A percentile compares a stretch with the other conserved stretches of the same genome.
These are phyloP conservation scores for Lasioglossum leucozonium DNA, from an alignment of 2,888 invertebrate genomes.

Conservation along the genomic window DNA sequence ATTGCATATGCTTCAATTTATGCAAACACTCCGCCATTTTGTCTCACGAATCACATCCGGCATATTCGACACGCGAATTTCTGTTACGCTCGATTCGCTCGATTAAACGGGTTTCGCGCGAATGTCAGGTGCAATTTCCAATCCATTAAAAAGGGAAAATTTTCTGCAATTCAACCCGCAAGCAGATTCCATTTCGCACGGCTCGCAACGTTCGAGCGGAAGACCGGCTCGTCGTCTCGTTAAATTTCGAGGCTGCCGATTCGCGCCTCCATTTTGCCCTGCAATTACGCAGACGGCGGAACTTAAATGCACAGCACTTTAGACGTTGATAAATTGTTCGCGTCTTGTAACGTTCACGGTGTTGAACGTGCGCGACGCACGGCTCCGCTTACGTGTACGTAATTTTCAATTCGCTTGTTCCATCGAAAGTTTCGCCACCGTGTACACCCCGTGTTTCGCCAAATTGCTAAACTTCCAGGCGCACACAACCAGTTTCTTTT, in stretches of 20 bases:
- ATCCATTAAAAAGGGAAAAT: neutral
- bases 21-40: neutral
- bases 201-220: neutral
- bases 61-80: neutral
- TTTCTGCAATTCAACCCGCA: neutral
- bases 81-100: neutral
- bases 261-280: conserved; percentile 6
- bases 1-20: neutral
- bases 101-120: neutral
- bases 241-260: conserved; percentile 26
- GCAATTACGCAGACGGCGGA: conserved; percentile 34
- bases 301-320: conserved; percentile 25
- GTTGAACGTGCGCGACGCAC: neutral
- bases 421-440: conserved; percentile 20
- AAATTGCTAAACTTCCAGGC: neutral
- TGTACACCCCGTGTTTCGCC: neutral
- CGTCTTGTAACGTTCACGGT: conserved; percentile 37
- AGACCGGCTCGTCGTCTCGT: neutral
- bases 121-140: neutral
- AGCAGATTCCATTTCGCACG: neutral
- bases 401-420: conserved; percentile 39
- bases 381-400: conserved; percentile 15
- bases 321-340: conserved; percentile 51
- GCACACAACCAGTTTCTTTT: neutral
- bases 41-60: neutral